Conservation (phyloP, 1,140 invertebrate genomes). For the Nephila pilipes region DNA sequence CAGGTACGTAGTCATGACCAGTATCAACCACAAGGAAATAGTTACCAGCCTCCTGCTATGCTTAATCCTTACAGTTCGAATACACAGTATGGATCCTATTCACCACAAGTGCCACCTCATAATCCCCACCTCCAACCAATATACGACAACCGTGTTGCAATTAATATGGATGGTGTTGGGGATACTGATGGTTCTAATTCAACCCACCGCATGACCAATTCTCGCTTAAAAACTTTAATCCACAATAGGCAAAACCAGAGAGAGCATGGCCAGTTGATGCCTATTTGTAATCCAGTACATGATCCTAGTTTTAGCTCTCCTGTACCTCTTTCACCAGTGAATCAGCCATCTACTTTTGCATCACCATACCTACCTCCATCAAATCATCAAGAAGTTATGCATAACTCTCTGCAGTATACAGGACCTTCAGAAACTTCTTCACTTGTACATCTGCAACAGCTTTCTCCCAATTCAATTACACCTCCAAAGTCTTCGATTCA, state of each 20-base stretch:
- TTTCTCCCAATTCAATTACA: constrained; percentile 65
- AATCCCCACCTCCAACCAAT: neutral
- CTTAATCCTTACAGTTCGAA: constrained; percentile 64
- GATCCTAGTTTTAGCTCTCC: constrained; percentile 17
- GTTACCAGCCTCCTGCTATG: constrained; percentile 57
- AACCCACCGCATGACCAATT: constrained; percentile 79
- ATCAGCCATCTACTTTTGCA: constrained; percentile 25
- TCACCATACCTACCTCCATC: constrained; percentile 70
- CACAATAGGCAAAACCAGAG: constrained; percentile 79
- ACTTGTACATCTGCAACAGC: constrained; percentile 67
- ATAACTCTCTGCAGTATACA: constrained; percentile 35
- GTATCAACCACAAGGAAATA: constrained; percentile 72
- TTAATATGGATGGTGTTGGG: constrained; percentile 17
- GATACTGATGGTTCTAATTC: constrained; percentile 65
- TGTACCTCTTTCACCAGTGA: constrained; percentile 41
- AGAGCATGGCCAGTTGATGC: constrained; percentile 75
- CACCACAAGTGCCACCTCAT: constrained; percentile 69
- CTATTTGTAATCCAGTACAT: constrained; percentile 65
- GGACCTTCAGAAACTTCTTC: constrained; percentile 64
- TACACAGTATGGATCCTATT: constrained; percentile 63
- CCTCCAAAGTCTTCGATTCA: constrained; percentile 21
- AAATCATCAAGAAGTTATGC: constrained; percentile 41
- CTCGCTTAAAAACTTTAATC: constrained; percentile 79
- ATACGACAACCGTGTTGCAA: constrained; percentile 48
- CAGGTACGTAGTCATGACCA: constrained; percentile 71